Evolutionary conservation across 1,140 invertebrate genomes (phyloP).

Genomic region (Drosophila lowei): DNA sequence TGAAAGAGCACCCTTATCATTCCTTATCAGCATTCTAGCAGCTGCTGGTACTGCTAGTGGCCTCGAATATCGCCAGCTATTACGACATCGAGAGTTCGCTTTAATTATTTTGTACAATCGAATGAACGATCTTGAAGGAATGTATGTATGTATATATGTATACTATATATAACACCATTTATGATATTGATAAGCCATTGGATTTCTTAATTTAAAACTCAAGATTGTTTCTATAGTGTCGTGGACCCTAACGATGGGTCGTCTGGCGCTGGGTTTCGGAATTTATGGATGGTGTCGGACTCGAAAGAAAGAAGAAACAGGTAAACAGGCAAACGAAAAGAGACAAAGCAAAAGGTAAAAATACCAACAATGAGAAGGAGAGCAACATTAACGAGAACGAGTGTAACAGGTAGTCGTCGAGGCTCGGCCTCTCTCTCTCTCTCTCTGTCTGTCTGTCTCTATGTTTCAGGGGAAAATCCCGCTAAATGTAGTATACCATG

Average conservation of each 20-base stretch:
- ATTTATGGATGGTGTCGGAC: conserved; percentile 17
- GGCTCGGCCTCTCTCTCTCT: conserved; percentile 3
- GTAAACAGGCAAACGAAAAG: conserved; percentile 10
- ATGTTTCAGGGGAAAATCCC: conserved; percentile 9
- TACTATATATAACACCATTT: no score
- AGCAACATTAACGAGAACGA: conserved; percentile 20
- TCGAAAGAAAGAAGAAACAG: conserved; percentile 19
- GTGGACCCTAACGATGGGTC: conserved; percentile 5
- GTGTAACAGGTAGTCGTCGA: conserved; percentile 68
- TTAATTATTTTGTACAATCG: conserved; percentile 48
- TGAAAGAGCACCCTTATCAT: not conserved
- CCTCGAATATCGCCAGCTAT: not conserved
- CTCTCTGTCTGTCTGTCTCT: no score
- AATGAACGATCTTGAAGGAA: conserved; percentile 24
- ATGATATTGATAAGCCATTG: conserved; percentile 31
- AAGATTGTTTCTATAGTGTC: conserved; percentile 26
- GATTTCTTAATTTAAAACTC: conserved; percentile 46
- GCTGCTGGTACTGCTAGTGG: conserved; percentile 11
- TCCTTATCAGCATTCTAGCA: conserved; percentile 17
- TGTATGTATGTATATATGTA: not conserved
- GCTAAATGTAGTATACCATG: conserved; percentile 9
- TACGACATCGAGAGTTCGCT: conserved; percentile 24
- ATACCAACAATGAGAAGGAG: conserved; percentile 9
- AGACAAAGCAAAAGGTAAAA: not conserved
- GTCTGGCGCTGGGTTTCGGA: not conserved